Evolutionary conservation across 2,888 invertebrate species (phyloP), one percentile per base, ranked within the genome.

Genomic region (Drosophila dives): DNA sequence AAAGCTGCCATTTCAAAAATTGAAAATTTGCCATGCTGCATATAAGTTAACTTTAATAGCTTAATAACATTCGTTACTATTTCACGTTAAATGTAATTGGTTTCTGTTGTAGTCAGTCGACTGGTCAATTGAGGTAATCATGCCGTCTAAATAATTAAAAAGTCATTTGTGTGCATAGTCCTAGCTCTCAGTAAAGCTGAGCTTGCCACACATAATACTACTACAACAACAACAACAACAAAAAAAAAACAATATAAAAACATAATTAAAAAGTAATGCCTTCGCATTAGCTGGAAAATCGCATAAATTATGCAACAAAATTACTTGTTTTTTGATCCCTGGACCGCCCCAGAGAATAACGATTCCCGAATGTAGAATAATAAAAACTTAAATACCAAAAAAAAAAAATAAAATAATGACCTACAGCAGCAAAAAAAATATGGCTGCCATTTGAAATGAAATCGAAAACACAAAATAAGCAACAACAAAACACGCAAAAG

Each of bases 231-330:
- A 11, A 29, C 29, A 17, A n/a, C n/a, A n/a, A n/a, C n/a, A n/a
- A n/a, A 48, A 56, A 32, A 15, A 15, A 20, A n/a, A 29, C 56
- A 55, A 86, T 80, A 45, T 23, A 23, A 45, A 23, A 45, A 23
- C 23, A 45, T 23, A 45, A 45, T 55, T 80, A 88, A 88, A 79
- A 83, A 80, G 64, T 86, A 88, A 83, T 88, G 73, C 79, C 80
- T 80, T 72, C 80, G 77, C 84, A 89, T 91, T 90, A 87, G 86
- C 85, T 77, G 78, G 90, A 91, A 91, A 91, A 90, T 89, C 74
- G 80, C 91, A 73, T 91, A 91, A 89, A 91, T 91, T 89, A 85
- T 81, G 26, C 72, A 60, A 34, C 70, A 80, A 81, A 91, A 91
- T 91, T 83, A 83, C 90, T 33, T 15, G 55, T 38, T 60, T 59